Evolutionary conservation across 2,888 invertebrate species (phyloP).

Genomic region (Andricus quercusramuli): DNA sequence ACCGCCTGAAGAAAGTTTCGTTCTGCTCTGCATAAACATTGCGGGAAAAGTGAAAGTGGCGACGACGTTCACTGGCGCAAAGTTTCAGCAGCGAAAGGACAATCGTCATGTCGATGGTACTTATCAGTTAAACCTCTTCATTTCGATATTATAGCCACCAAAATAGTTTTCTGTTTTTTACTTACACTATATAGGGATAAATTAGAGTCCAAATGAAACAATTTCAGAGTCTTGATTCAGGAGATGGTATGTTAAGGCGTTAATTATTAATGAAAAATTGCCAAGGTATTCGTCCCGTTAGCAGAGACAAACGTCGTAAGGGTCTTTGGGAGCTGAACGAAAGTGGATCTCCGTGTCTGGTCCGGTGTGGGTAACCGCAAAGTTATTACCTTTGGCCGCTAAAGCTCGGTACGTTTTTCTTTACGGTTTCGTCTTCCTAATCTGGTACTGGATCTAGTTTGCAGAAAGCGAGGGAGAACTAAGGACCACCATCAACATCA

Average conservation of each 20-base stretch:
- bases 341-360: slow-evolving; percentile 35
- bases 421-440: slow-evolving; percentile 69
- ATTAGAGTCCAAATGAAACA: background rate
- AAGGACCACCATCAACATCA: slow-evolving; percentile 29
- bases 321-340: slow-evolving; percentile 9
- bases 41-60: slow-evolving; percentile 76
- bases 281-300: background rate
- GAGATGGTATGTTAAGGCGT: background rate
- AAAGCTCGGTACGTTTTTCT: slow-evolving; percentile 58
- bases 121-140: background rate
- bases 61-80: slow-evolving; percentile 65
- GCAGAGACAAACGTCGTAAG: slow-evolving; percentile 6
- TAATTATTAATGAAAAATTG: background rate
- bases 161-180: too few relatives aligned
- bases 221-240: background rate
- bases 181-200: too few relatives aligned
- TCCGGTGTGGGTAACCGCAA: slow-evolving; percentile 27
- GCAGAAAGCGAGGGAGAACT: slow-evolving; percentile 15
- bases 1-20: slow-evolving; percentile 72
- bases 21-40: slow-evolving; percentile 76
- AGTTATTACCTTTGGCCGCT: slow-evolving; percentile 22
- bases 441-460: slow-evolving; percentile 54
- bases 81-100: slow-evolving; percentile 58
- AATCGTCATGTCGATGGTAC: slow-evolving; percentile 45
- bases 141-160: too few relatives aligned